A percentile compares a stretch with the other conserved stretches of the same genome.
Evolutionary conservation across 1,140 invertebrate species (phyloP).

Genomic region (Telenomus remus): DNA sequence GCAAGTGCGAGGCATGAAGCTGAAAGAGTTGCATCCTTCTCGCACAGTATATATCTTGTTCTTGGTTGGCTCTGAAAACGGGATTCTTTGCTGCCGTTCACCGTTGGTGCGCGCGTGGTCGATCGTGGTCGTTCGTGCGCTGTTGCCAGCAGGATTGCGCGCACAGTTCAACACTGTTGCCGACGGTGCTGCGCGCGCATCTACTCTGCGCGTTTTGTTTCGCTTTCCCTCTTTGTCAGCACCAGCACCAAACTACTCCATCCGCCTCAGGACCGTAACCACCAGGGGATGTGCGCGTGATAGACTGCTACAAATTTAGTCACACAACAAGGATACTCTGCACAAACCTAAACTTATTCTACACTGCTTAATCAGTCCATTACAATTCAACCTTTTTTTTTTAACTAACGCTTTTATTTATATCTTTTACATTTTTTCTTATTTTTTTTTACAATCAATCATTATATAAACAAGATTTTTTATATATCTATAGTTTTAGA

Average conservation of each 20-base stretch:
- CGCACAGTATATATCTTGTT: conserved; percentile 35
- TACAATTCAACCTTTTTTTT: conserved; percentile 3
- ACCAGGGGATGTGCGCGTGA: conserved; percentile 15
- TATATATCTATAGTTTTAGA: no score
- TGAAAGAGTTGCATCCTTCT: conserved; percentile 9
- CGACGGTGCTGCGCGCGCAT: conserved; percentile 23
- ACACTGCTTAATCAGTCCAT: conserved; percentile 14
- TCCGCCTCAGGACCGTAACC: conserved; percentile 27
- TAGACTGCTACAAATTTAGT: conserved; percentile 41
- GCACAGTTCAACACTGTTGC: no score
- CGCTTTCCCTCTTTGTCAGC: conserved; percentile 14
- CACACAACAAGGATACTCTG: conserved; percentile 17
- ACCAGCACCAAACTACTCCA: conserved; percentile 12
- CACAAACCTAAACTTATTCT: conserved; percentile 35
- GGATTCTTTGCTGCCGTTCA: conserved; percentile 74
- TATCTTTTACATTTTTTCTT: no score
- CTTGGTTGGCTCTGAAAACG: conserved; percentile 64
- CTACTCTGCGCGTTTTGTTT: conserved; percentile 8
- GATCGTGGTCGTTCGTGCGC: conserved; percentile 52
- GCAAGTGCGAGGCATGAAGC: no score
- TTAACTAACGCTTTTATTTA: not conserved
- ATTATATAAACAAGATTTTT: no score
- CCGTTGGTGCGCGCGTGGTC: conserved; percentile 58
- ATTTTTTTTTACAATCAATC: no score
- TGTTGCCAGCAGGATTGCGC: conserved; percentile 57